phyloP scores from a whole-genome alignment of 2,113 vertebrate species.

The Cinclus cinclus region DNA sequence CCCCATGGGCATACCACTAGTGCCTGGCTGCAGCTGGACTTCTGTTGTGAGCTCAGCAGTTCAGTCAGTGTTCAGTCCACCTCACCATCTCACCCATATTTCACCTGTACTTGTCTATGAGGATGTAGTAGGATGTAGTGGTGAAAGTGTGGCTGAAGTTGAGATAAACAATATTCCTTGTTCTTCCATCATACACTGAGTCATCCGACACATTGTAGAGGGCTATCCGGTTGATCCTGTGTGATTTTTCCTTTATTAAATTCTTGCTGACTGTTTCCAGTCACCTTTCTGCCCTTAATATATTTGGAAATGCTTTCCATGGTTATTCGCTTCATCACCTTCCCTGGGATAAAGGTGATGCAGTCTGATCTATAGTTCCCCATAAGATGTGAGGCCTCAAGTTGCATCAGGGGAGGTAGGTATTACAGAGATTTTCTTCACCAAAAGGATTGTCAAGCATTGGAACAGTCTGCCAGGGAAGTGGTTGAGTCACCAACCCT shows the following conservation, averaged over 20 bases:
- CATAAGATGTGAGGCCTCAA: background rate
- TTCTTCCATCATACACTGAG: background rate
- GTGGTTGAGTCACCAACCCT: background rate
- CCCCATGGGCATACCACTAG: background rate
- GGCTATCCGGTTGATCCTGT: background rate
- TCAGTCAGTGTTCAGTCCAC: background rate
- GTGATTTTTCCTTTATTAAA: background rate
- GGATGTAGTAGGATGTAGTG: background rate
- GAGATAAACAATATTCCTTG: background rate
- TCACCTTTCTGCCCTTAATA: background rate
- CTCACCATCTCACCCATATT: background rate
- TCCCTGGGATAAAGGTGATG: background rate
- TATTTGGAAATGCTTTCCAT: background rate
- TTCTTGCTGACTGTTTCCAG: background rate
- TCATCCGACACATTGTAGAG: background rate
- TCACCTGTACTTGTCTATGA: background rate
- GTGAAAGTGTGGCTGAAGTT: background rate
- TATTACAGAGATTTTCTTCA: background rate
- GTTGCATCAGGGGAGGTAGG: background rate
- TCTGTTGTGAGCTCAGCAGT: background rate
- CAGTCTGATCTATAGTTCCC: background rate
- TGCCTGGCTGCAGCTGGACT: background rate
- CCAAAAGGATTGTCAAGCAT: background rate
- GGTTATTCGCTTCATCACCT: background rate
- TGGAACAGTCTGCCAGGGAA: background rate